Evolutionary conservation across 2,888 invertebrate genomes (phyloP).

Genomic region (Nasonovia ribisnigri): DNA sequence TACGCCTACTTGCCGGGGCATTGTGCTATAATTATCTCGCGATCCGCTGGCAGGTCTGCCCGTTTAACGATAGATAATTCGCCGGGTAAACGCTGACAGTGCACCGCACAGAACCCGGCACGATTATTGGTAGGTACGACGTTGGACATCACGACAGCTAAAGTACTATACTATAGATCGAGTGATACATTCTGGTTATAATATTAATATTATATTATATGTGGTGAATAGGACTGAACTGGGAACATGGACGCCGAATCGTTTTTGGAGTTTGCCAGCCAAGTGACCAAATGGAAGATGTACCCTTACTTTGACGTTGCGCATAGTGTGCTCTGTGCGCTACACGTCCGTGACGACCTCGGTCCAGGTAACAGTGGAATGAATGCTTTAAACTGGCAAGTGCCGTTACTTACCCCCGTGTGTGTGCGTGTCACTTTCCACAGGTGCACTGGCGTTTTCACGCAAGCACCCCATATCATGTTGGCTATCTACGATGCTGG

Average conservation of each 20-base stretch:
- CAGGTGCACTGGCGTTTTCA: constrained; percentile 91
- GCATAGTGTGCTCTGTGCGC: constrained; percentile 93
- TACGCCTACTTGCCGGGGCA: constrained; percentile 16
- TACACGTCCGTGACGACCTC: constrained; percentile 95
- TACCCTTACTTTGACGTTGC: constrained; percentile 99
- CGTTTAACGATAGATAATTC: not conserved
- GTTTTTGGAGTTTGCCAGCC: constrained; percentile 97
- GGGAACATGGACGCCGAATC: constrained; percentile 91
- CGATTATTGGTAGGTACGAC: not conserved
- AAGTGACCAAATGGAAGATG: constrained; percentile 99
- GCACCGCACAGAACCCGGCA: not conserved
- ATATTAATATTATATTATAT: not conserved
- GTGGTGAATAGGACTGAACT: not conserved
- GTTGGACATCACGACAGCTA: not conserved
- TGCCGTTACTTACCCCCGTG: not conserved
- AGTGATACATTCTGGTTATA: not conserved
- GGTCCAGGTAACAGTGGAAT: constrained; percentile 81
- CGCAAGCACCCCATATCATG: constrained; percentile 97
- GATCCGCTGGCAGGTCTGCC: not conserved
- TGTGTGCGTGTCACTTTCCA: constrained; percentile 67
- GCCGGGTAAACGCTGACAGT: constrained; percentile 4
- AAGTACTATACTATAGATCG: not conserved
- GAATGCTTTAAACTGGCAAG: not conserved
- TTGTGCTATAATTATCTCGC: constrained; percentile 54
- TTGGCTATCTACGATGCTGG: constrained; percentile 98